These are phyloP conservation scores for Melanophora roralis DNA, from an alignment of 2,888 invertebrate species.

Conservation along the genomic window DNA sequence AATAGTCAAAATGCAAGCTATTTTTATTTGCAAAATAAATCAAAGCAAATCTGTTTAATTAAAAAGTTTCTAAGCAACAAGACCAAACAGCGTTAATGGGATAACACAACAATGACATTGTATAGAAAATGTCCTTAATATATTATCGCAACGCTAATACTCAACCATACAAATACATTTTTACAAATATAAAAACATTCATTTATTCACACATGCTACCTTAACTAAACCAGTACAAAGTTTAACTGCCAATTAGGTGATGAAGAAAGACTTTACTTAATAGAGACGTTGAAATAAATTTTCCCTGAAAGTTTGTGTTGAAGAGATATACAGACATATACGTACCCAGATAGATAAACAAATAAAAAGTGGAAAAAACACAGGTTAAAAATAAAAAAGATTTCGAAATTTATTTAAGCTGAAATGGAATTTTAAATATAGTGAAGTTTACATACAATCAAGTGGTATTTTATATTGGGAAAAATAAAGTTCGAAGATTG, in stretches of 20 bases:
- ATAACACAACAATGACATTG: conserved; percentile 27
- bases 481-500: no score
- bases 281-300: conserved; percentile 28
- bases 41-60: conserved; percentile 66
- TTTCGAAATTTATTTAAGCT: no score
- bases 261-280: not conserved
- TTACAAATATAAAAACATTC: not conserved
- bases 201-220: not conserved
- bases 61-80: conserved; percentile 61
- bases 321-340: no score
- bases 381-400: no score
- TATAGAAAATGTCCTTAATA: conserved; percentile 40
- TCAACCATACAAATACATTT: not conserved
- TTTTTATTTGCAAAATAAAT: conserved; percentile 66
- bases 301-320: conserved; percentile 17
- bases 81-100: not conserved
- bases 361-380: no score
- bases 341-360: no score
- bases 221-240: conserved; percentile 30
- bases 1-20: conserved; percentile 63
- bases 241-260: conserved; percentile 48
- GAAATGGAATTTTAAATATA: no score
- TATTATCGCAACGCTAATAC: conserved; percentile 35
- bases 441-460: no score
- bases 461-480: no score